A percentile compares a stretch with the other conserved stretches of the same genome.
These are phyloP conservation scores for Syngnathus rostellatus DNA, from an alignment of 2,797 vertebrate species.

Conservation along the genomic window DNA sequence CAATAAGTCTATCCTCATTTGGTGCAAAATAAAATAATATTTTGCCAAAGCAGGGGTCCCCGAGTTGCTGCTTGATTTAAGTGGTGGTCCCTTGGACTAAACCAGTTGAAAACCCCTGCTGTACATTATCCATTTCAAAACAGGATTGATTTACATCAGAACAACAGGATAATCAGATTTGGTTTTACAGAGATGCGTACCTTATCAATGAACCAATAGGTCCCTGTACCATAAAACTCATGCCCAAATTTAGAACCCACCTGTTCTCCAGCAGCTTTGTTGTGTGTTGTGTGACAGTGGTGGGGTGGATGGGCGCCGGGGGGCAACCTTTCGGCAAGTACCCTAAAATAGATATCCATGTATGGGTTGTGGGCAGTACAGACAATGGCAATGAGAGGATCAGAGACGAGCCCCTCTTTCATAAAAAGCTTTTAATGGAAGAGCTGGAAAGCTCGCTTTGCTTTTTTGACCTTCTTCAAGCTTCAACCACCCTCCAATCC, in stretches of 20 bases:
- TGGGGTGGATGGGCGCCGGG: constrained; percentile 2
- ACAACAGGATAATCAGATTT: neutral
- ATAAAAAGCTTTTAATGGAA: constrained; percentile 47
- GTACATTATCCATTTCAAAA: neutral
- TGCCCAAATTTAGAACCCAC: constrained; percentile 60
- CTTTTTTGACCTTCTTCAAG: neutral
- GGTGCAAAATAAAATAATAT: too few relatives aligned
- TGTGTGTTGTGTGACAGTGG: constrained; percentile 9
- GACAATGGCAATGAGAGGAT: constrained; percentile 54
- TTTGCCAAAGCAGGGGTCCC: too few relatives aligned
- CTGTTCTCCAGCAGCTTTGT: constrained; percentile 65
- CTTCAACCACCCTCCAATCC: neutral
- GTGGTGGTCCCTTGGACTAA: too few relatives aligned
- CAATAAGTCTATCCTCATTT: too few relatives aligned
- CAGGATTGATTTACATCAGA: neutral
- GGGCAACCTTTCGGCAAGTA: constrained; percentile 65
- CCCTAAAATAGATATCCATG: constrained; percentile 69
- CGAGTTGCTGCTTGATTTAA: too few relatives aligned
- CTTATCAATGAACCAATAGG: constrained; percentile 30
- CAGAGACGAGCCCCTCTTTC: constrained; percentile 39
- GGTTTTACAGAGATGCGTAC: constrained; percentile 3
- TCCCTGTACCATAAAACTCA: constrained; percentile 4
- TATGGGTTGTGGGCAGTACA: constrained; percentile 38
- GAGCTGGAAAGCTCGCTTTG: constrained; percentile 15
- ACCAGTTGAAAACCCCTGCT: too few relatives aligned